A percentile compares a stretch with the other conserved stretches of the same genome.
Evolutionary conservation across 2,797 vertebrate species (phyloP).

Genomic region (Brotula barbata): DNA sequence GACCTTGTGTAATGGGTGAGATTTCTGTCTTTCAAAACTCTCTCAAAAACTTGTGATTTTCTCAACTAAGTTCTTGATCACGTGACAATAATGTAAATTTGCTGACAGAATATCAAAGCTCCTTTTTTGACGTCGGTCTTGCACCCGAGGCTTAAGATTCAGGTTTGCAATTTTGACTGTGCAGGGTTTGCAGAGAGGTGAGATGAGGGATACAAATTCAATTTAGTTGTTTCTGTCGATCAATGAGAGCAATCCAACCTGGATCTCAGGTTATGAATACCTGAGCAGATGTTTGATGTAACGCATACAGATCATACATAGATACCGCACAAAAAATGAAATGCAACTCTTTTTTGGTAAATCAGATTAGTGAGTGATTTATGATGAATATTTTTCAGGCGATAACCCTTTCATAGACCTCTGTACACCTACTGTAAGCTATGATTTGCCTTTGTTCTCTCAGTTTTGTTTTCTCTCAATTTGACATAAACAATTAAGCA

Average conservation of each 20-base stretch:
- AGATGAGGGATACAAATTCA: conserved; percentile 78
- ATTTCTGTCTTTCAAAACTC: background rate
- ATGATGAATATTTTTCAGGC: background rate
- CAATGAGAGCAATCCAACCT: conserved; percentile 75
- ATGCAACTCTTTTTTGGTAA: conserved; percentile 1
- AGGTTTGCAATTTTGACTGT: conserved; percentile 46
- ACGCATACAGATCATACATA: conserved; percentile 59
- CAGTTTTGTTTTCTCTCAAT: too few species aligned
- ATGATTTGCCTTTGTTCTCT: too few species aligned
- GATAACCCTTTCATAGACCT: conserved; percentile 14
- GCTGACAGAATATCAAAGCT: background rate
- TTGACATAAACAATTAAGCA: too few species aligned
- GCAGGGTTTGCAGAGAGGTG: conserved; percentile 48
- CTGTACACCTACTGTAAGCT: background rate
- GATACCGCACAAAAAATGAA: background rate
- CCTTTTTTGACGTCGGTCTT: conserved; percentile 5
- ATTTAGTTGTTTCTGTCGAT: conserved; percentile 74
- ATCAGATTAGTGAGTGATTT: background rate
- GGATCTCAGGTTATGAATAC: conserved; percentile 77
- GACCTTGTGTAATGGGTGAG: background rate
- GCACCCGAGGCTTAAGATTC: conserved; percentile 37
- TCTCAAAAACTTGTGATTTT: background rate
- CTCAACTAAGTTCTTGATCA: background rate
- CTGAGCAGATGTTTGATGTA: conserved; percentile 59
- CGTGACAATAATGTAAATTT: conserved; percentile 24